phyloP scores from a whole-genome alignment of 1,140 invertebrate species.

The Halictus rubicundus region DNA sequence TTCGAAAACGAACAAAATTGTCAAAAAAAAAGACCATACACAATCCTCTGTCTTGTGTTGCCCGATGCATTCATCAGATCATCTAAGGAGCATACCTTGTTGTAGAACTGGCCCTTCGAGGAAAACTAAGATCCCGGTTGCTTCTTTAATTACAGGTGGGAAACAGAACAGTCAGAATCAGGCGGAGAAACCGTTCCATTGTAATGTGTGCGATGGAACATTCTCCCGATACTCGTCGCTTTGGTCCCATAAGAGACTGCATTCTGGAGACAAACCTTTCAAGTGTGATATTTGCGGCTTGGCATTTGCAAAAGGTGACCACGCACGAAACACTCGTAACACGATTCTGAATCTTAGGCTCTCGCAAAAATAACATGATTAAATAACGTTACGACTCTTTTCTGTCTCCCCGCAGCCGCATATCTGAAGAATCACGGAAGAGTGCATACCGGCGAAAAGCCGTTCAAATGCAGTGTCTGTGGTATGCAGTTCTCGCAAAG shows the following conservation, averaged over 20 bases:
- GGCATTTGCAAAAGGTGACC: slow-evolving; percentile 90
- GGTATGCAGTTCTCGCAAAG: slow-evolving; percentile 94
- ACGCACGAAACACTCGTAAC: not conserved
- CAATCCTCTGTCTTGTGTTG: slow-evolving; percentile 48
- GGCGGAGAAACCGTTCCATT: slow-evolving; percentile 91
- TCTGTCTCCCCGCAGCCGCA: slow-evolving; percentile 81
- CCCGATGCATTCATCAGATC: slow-evolving; percentile 53
- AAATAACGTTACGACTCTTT: too few relatives aligned
- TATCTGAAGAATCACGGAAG: slow-evolving; percentile 95
- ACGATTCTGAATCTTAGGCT: not conserved
- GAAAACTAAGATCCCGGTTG: slow-evolving; percentile 70
- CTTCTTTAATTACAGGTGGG: slow-evolving; percentile 77
- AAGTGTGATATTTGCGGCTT: slow-evolving; percentile 96
- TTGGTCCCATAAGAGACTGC: slow-evolving; percentile 92
- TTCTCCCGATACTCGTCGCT: slow-evolving; percentile 91
- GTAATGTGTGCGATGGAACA: slow-evolving; percentile 91
- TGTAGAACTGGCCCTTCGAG: slow-evolving; percentile 78
- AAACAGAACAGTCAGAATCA: slow-evolving; percentile 82
- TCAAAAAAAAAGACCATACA: slow-evolving; percentile 34
- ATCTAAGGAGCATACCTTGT: slow-evolving; percentile 68
- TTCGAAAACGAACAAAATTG: slow-evolving; percentile 9
- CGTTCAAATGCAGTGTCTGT: slow-evolving; percentile 92
- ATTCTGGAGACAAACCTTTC: slow-evolving; percentile 93
- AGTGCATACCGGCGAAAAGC: slow-evolving; percentile 91
- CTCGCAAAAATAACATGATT: not conserved